Evolutionary conservation across 1,140 invertebrate genomes (phyloP).

Genomic region (Drosophila pseudoananassae): DNA sequence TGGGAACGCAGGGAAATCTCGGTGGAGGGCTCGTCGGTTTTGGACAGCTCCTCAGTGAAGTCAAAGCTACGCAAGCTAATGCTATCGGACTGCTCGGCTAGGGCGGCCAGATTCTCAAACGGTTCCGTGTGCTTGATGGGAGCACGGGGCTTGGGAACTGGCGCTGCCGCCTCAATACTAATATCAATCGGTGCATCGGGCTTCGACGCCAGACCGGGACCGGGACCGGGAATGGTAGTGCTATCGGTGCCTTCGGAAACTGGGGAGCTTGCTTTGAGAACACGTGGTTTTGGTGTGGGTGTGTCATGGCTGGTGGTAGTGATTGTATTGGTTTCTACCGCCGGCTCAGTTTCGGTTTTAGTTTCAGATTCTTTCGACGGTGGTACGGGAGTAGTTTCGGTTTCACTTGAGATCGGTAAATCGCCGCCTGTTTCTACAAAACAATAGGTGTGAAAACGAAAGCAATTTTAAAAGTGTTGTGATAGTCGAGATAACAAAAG

Average conservation of each 20-base stretch:
- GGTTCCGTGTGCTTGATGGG: constrained; percentile 76
- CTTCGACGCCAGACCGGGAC: constrained; percentile 50
- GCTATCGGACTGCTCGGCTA: constrained; percentile 76
- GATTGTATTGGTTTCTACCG: constrained; percentile 56
- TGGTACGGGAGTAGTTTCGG: constrained; percentile 82
- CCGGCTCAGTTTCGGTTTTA: constrained; percentile 44
- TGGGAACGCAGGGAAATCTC: constrained; percentile 74
- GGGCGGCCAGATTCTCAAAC: constrained; percentile 68
- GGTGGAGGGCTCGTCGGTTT: constrained; percentile 77
- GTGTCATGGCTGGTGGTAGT: constrained; percentile 62
- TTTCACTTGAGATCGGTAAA: constrained; percentile 75
- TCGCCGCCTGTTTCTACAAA: constrained; percentile 84
- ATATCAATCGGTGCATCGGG: constrained; percentile 48
- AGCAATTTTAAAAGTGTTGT: constrained; percentile 82
- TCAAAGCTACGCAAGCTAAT: constrained; percentile 78
- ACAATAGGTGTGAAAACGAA: constrained; percentile 83
- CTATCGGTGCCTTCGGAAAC: constrained; percentile 62
- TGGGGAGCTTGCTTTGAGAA: constrained; percentile 72
- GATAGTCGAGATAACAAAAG: constrained; percentile 64
- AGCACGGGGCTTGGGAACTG: constrained; percentile 77
- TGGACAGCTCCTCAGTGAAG: constrained; percentile 76
- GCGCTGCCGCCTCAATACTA: constrained; percentile 48
- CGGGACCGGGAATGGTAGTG: constrained; percentile 63
- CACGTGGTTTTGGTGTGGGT: constrained; percentile 80
- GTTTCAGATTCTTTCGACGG: constrained; percentile 49